Evolutionary conservation across 2,888 invertebrate genomes (phyloP), one percentile per base, ranked within the genome.

Genomic region (Drosophila cognata): DNA sequence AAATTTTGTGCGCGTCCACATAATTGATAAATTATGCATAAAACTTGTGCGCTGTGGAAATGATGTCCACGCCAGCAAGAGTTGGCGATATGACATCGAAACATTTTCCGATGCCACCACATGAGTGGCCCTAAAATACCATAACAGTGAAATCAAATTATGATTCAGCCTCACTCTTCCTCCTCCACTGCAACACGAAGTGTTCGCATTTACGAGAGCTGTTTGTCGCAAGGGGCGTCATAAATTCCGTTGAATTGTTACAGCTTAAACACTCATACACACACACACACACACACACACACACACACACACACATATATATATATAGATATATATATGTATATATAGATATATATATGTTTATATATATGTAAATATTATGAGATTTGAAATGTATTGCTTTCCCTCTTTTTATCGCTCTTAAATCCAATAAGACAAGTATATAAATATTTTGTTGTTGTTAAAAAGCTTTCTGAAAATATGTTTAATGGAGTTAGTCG

Each of bases 1-100:
- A 58, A 76, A 79, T 63, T 74, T 74, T 63, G 69, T 53, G 11
- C 56, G 74, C 69, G 62, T 79, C 57, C 70, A 60, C 66, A 56
- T 70, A 77, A 77, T 68, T 81, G 68, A 79, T 74, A 81, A 79
- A 79, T 81, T 81, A 81, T 79, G 81, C 73, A 70, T 68, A 66
- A 74, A 61, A 61, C 31, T 38, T 63, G 36, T 33, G 64, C 64
- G 16, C 31, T 63, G 33, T 16, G 50, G 31, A 64, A 64, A 50
- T 64, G 29, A n/a, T 64, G 64, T n/a, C 38, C 38, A 50, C 11
- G 31, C 29, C 38, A 38, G 33, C 64, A 50, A n/a, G 31, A 28
- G 60, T 31, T 6, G 25, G 13, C 21, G 28, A 36, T 41, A 52
- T 7, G 41, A 48, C 69, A 73, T 64, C 57, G 38, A 56, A 65